A percentile compares a stretch with the other conserved stretches of the same genome.
These are phyloP conservation scores for Teleiodes luculella DNA, from an alignment of 2,888 invertebrate genomes.

Conservation along the genomic window DNA sequence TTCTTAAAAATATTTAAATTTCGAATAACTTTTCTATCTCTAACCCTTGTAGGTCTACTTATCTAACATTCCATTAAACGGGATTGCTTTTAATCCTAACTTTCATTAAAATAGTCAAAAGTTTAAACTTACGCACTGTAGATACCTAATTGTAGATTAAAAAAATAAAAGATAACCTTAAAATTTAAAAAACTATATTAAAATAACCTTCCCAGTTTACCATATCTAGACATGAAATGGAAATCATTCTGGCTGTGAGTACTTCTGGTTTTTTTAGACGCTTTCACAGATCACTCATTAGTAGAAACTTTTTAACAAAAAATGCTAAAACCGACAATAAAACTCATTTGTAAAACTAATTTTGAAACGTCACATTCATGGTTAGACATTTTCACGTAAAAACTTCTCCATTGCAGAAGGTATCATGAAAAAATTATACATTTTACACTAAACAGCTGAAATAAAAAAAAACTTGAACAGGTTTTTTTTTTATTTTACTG, in stretches of 20 bases:
- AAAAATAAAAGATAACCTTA: slow-evolving; percentile 56
- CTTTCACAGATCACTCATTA: slow-evolving; percentile 43
- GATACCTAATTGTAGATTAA: slow-evolving; percentile 71
- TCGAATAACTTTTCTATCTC: slow-evolving; percentile 1
- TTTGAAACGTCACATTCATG: slow-evolving; percentile 3
- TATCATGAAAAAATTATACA: too few species aligned
- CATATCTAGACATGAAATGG: slow-evolving; percentile 71
- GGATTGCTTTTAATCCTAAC: slow-evolving; percentile 58
- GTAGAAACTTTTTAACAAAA: slow-evolving; percentile 31
- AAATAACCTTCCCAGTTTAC: slow-evolving; percentile 58
- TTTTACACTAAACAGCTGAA: too few species aligned
- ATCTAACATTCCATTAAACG: slow-evolving; percentile 67
- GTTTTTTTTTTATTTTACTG: neutral
- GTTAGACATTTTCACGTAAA: neutral
- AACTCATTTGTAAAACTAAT: slow-evolving; percentile 28
- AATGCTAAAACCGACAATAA: slow-evolving; percentile 59
- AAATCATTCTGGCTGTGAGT: slow-evolving; percentile 78
- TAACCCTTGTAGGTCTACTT: slow-evolving; percentile 15
- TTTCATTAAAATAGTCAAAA: slow-evolving; percentile 69
- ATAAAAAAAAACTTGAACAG: too few species aligned
- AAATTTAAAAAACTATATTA: slow-evolving; percentile 51
- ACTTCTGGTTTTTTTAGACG: slow-evolving; percentile 64
- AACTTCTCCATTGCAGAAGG: neutral
- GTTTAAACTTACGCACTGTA: slow-evolving; percentile 74
- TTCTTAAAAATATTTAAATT: neutral